Conservation (phyloP, 2,888 invertebrate species). For the Pristionchus entomophagus region DNA sequence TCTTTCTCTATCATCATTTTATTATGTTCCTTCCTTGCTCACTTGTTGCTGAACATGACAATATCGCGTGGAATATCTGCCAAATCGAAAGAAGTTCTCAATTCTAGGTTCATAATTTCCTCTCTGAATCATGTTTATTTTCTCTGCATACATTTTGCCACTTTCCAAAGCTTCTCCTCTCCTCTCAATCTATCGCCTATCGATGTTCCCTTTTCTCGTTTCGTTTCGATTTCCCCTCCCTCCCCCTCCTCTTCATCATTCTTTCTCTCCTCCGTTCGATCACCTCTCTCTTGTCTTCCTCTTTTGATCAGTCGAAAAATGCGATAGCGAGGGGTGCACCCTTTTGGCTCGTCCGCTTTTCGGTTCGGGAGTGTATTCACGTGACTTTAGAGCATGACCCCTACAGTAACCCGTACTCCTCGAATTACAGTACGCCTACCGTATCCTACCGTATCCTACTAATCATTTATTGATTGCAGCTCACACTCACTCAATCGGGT, state of each 20-base stretch:
- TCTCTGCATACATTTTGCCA: conserved; percentile 8
- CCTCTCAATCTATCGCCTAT: background rate
- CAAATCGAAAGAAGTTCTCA: too few relatives aligned
- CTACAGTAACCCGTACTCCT: background rate
- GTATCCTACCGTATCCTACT: background rate
- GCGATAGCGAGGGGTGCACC: background rate
- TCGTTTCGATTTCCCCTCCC: background rate
- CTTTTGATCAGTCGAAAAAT: conserved; percentile 42
- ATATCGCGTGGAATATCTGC: too few relatives aligned
- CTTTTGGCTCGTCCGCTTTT: too few relatives aligned
- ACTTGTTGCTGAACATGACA: too few relatives aligned
- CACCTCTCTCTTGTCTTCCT: background rate
- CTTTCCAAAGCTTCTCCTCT: conserved; percentile 16
- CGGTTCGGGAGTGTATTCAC: background rate
- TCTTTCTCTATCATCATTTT: too few relatives aligned
- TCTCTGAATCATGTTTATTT: conserved; percentile 12
- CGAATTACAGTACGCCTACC: too few relatives aligned
- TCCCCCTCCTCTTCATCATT: background rate
- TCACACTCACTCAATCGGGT: conserved; percentile 5
- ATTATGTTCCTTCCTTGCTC: too few relatives aligned
- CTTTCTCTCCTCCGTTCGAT: background rate
- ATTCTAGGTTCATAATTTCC: background rate
- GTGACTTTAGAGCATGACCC: background rate
- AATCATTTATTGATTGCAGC: background rate
- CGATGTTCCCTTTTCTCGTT: conserved; percentile 12